Evolutionary conservation across 2,888 invertebrate genomes (phyloP), one percentile per base, ranked within the genome.

Genomic region (Melieria picta): DNA sequence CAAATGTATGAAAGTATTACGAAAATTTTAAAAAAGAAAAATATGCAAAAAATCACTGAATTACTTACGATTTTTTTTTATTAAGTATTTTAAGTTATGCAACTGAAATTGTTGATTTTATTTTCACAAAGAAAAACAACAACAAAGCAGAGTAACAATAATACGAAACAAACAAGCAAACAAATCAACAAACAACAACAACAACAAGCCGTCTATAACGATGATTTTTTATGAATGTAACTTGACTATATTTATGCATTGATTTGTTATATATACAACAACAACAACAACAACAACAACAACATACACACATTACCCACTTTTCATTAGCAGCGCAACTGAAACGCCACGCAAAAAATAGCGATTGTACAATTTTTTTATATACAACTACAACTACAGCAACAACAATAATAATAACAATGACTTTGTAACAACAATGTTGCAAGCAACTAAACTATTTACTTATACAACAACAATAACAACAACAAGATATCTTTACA

Each of bases 301-400:
- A 42, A 55, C 42, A 64, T 64, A 52, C 3, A 64, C 56, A 65
- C 43, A 45, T 46, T 64, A 47, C 7, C 45, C 56, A 45, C 30
- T 30, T 30, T 30, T 2, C 30, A 30, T 30, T 30, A 30, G 30
- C 30, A 30, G 30, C 30, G 30, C 30, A 30, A 30, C 30, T 30
- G 30, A 30, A 30, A 30, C 30, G 30, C 30, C 30, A 30, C 30
- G 3, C 30, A 30, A 30, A 30, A 65, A 65, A 57, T 56, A 57
- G 56, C 56, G 57, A 65, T 50, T 65, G 65, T 65, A 65, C 65
- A 65, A 65, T 65, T 65, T 65, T 65, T 65, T 47, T 62, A 65
- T 46, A 57, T 56, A 65, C 79, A 78, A 77, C 77, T 80, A 79
- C 78, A 80, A 80, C 73, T 80, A 79, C 76, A 75, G 79, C 76